Conservation (phyloP, 2,113 vertebrate species). For the Origma solitaria region DNA sequence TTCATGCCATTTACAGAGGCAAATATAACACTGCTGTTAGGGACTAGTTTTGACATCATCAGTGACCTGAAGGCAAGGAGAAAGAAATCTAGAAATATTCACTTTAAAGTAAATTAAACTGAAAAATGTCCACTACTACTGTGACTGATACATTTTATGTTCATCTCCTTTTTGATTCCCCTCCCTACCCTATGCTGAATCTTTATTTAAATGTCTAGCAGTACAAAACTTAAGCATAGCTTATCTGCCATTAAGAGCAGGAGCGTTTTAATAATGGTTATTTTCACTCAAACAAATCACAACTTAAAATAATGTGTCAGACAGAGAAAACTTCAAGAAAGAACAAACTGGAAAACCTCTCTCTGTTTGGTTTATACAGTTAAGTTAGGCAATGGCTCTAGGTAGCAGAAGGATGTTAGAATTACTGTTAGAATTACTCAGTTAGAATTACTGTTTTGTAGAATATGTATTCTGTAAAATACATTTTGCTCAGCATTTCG, state of each 20-base stretch:
- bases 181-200: neutral
- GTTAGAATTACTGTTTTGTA: neutral
- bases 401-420: neutral
- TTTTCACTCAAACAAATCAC: neutral
- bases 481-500: neutral
- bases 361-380: neutral
- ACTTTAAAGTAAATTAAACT: neutral
- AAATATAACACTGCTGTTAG: neutral
- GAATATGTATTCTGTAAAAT: neutral
- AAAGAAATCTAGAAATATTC: neutral
- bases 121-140: neutral
- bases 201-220: neutral
- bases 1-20: neutral
- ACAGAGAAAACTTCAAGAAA: neutral
- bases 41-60: neutral
- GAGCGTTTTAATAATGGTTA: neutral
- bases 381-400: neutral
- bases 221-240: neutral
- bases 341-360: neutral
- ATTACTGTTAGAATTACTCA: neutral
- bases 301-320: neutral
- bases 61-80: neutral
- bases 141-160: neutral
- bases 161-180: neutral
- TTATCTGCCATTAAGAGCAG: neutral